Evolutionary conservation across 2,113 vertebrate genomes (phyloP), one percentile per base, ranked within the genome.

Genomic region (Hemicordylus capensis): DNA sequence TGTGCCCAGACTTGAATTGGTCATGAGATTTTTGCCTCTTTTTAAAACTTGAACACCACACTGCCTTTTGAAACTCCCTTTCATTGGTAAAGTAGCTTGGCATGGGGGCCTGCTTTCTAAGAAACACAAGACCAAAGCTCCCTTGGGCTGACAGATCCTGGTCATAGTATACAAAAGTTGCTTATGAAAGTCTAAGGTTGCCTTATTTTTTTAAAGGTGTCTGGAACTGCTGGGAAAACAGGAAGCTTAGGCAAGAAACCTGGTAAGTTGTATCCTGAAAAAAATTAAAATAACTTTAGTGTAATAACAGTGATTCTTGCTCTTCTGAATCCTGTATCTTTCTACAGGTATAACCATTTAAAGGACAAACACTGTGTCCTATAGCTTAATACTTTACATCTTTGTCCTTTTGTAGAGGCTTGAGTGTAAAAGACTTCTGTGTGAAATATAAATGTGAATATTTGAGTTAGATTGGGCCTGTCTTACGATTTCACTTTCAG

Each of bases 241-340:
- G 98, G 98, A 91, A 99, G 98, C 92, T 96, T 99, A 92, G 98
- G 99, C 90, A 99, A 98, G 96, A 99, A 99, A 95, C 98, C 98
- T 96, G 99, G 99, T 99, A 92, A 96, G 96, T 96, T 80, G 42
- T 85, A 61, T 10, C 63, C 42, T 63, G 39, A 46, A 9, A 14
- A 22, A 79, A 12, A 61, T 3, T 6, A 78, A 66, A n/a, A 37
- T n/a, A 51, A 22, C 15, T 39, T 67, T 72, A 73, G 42, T 78
- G 73, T 54, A 54, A 54, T 54, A 80, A 70, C 8, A 28, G 39
- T 78, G 31, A 63, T 63, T 73, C 4, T 64, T 39, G 9, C n/a
- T 54, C 24, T 76, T 66, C 17, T 6, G 0, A 6, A 1, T 59
- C 44, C 58, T 70, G 63, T 15, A 59, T 59, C 34, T 37, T 39